Conservation (phyloP, 2,888 invertebrate species). For the Lissonota sp. region DNA sequence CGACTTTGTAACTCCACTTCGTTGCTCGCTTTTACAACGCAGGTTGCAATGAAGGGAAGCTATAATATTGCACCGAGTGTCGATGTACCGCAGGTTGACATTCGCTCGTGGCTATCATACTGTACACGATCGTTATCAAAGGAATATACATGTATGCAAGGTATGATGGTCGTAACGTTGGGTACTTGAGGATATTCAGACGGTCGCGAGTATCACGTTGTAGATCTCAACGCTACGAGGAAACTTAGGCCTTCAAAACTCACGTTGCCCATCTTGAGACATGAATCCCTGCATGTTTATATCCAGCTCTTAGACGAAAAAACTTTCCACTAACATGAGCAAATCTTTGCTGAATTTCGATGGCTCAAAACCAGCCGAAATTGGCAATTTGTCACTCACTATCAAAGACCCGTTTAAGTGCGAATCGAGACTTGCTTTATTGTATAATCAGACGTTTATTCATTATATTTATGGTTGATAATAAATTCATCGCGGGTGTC, state of each 20-base stretch:
- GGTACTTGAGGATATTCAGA: not conserved
- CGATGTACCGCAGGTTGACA: not conserved
- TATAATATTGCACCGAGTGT: not conserved
- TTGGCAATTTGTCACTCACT: too few relatives aligned
- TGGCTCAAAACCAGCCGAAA: too few relatives aligned
- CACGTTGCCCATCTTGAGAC: too few relatives aligned
- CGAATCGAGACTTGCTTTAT: too few relatives aligned
- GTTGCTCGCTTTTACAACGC: slow-evolving; percentile 19
- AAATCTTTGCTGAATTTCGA: too few relatives aligned
- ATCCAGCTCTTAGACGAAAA: too few relatives aligned
- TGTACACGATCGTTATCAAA: slow-evolving; percentile 2
- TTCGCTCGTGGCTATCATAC: not conserved
- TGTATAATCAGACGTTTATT: too few relatives aligned
- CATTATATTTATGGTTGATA: too few relatives aligned
- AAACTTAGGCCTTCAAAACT: not conserved
- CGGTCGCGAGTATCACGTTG: not conserved
- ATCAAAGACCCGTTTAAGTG: too few relatives aligned
- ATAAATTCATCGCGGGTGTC: too few relatives aligned
- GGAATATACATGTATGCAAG: not conserved
- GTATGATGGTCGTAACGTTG: not conserved
- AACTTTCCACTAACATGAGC: too few relatives aligned
- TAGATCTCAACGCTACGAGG: not conserved
- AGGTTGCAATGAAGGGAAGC: not conserved
- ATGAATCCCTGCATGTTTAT: too few relatives aligned
- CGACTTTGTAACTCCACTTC: slow-evolving; percentile 53